phyloP scores from a whole-genome alignment of 2,888 invertebrate genomes.

The Phaedon cochleariae region DNA sequence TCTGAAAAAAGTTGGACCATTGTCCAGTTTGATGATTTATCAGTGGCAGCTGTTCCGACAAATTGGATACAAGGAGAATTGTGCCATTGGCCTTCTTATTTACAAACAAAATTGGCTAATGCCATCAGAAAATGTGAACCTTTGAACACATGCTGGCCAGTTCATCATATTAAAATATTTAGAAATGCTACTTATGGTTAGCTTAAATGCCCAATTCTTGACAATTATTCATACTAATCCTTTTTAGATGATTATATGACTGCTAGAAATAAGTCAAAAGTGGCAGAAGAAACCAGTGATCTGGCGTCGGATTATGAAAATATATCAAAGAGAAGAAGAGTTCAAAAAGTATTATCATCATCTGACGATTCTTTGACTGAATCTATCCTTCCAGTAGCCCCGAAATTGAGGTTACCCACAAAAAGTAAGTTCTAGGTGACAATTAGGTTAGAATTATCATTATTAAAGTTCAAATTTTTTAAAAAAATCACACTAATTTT shows the following conservation, averaged over 20 bases:
- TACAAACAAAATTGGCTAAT: conserved; percentile 12
- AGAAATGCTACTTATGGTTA: conserved; percentile 17
- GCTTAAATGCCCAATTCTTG: too few species aligned
- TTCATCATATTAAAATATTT: conserved; percentile 10
- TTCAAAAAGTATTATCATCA: conserved; percentile 22
- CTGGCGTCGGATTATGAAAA: conserved; percentile 12
- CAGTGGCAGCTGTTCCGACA: conserved; percentile 20
- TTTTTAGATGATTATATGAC: conserved; percentile 27
- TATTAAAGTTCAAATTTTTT: too few species aligned
- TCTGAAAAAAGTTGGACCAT: conserved; percentile 19
- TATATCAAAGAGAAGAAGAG: conserved; percentile 6
- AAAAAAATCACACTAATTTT: too few species aligned
- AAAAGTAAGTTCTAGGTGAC: too few species aligned
- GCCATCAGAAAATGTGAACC: conserved; percentile 16
- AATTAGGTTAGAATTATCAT: too few species aligned
- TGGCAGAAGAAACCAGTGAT: conserved; percentile 27
- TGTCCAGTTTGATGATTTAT: conserved; percentile 13
- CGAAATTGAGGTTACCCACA: too few species aligned
- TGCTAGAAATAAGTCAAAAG: conserved; percentile 22
- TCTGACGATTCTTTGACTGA: conserved; percentile 22
- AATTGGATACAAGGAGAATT: conserved; percentile 12
- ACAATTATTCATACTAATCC: not conserved
- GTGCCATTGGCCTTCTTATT: conserved; percentile 18
- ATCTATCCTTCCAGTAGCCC: too few species aligned
- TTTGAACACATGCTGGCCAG: conserved; percentile 17